phyloP scores from a whole-genome alignment of 2,797 vertebrate species.

The Centroberyx gerrardi region DNA sequence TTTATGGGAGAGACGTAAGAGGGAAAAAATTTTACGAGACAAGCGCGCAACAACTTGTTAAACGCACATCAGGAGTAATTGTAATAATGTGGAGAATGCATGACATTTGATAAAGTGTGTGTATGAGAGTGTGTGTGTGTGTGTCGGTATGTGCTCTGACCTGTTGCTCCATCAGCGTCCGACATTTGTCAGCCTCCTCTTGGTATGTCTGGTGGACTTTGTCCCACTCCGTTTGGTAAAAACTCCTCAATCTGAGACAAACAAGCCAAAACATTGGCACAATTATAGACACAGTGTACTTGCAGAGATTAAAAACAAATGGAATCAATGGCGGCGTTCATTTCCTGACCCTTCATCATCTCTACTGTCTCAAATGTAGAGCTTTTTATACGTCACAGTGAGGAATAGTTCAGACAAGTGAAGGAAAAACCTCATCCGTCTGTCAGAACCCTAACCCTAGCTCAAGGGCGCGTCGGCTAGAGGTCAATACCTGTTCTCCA shows the following conservation, averaged over 20 bases:
- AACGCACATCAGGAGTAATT: not conserved
- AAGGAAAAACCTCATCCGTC: no score
- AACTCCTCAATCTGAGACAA: slow-evolving; percentile 85
- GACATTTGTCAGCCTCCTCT: slow-evolving; percentile 92
- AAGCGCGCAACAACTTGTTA: not conserved
- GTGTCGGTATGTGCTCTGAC: slow-evolving; percentile 71
- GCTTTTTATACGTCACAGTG: no score
- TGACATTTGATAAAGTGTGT: not conserved
- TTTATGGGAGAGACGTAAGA: not conserved
- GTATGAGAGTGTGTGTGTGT: slow-evolving; percentile 6
- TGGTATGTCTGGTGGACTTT: slow-evolving; percentile 93
- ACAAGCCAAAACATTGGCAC: not conserved
- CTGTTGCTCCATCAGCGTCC: slow-evolving; percentile 91
- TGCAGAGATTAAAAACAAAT: not conserved
- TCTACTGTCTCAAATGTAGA: no score
- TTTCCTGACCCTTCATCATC: no score
- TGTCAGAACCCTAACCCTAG: not conserved
- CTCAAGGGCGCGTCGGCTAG: not conserved
- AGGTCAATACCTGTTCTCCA: slow-evolving; percentile 85
- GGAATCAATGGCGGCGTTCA: no score
- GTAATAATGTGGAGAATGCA: no score
- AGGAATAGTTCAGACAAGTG: no score
- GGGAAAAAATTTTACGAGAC: slow-evolving; percentile 7
- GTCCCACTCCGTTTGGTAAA: slow-evolving; percentile 93
- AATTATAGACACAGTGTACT: not conserved